A percentile compares a stretch with the other conserved stretches of the same genome.
These are phyloP conservation scores for Myiozetetes cayanensis DNA, from an alignment of 2,113 vertebrate species.

Conservation along the genomic window DNA sequence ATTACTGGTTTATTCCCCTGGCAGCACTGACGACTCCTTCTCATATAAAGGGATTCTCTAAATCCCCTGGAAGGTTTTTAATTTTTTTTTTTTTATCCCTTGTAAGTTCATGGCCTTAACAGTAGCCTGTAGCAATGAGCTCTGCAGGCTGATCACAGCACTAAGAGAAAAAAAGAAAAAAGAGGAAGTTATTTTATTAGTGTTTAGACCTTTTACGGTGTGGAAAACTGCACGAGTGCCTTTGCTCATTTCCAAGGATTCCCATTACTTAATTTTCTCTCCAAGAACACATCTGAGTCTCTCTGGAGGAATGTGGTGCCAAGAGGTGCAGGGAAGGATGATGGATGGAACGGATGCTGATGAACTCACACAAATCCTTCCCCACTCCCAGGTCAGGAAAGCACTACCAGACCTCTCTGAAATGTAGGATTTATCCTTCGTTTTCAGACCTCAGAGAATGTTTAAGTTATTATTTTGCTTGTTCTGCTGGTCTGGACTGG, in stretches of 20 bases:
- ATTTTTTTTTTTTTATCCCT: neutral
- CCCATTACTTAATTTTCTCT: neutral
- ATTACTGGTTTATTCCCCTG: neutral
- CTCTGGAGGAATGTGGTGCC: neutral
- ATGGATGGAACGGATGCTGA: neutral
- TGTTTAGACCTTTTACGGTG: neutral
- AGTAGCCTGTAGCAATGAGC: neutral
- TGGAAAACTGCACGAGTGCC: neutral
- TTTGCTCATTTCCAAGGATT: constrained; percentile 21
- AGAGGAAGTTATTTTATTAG: neutral
- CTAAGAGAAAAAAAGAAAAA: neutral
- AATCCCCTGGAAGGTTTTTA: neutral
- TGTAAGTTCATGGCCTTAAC: constrained; percentile 28
- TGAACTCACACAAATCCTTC: neutral
- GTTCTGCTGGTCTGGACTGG: neutral
- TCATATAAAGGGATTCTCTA: constrained; percentile 21
- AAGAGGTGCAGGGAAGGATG: neutral
- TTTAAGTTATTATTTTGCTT: neutral
- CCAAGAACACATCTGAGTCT: neutral
- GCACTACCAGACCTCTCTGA: neutral
- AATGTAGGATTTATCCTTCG: neutral
- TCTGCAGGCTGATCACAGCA: neutral
- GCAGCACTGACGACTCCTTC: neutral
- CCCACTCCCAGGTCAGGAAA: neutral
- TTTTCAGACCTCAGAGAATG: neutral